phyloP scores from a whole-genome alignment of 2,113 vertebrate species.

The Psammodynastes pulverulentus region DNA sequence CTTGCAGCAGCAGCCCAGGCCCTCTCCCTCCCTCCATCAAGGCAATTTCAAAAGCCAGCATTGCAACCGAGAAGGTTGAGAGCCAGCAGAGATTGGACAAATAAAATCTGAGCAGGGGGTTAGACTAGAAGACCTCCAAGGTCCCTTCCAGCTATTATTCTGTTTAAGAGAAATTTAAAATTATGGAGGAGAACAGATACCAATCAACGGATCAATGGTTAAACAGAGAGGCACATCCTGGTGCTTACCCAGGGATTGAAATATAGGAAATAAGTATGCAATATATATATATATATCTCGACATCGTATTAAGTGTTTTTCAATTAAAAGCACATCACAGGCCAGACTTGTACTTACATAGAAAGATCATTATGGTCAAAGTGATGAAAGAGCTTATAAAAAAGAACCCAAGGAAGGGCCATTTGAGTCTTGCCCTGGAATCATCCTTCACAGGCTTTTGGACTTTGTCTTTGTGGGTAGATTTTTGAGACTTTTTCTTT shows the following conservation, averaged over 20 bases:
- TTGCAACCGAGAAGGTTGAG: background rate
- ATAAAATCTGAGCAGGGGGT: too few species aligned
- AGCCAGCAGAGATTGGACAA: background rate
- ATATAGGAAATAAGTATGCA: background rate
- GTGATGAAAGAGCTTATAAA: background rate
- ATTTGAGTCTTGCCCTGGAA: background rate
- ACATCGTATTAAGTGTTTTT: background rate
- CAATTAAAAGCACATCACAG: background rate
- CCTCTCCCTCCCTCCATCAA: background rate
- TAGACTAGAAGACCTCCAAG: background rate
- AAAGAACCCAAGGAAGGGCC: background rate
- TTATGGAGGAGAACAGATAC: background rate
- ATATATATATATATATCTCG: background rate
- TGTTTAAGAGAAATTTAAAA: background rate
- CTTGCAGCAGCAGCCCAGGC: background rate
- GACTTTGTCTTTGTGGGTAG: background rate
- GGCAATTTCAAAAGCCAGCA: background rate
- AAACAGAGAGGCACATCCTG: background rate
- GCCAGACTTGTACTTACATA: background rate
- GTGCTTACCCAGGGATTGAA: background rate
- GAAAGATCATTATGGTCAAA: background rate
- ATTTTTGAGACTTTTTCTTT: background rate
- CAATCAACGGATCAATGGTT: background rate
- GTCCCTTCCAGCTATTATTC: background rate
- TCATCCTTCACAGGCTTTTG: background rate